Evolutionary conservation across 2,113 vertebrate genomes (phyloP).

Genomic region (Thymallus thymallus): DNA sequence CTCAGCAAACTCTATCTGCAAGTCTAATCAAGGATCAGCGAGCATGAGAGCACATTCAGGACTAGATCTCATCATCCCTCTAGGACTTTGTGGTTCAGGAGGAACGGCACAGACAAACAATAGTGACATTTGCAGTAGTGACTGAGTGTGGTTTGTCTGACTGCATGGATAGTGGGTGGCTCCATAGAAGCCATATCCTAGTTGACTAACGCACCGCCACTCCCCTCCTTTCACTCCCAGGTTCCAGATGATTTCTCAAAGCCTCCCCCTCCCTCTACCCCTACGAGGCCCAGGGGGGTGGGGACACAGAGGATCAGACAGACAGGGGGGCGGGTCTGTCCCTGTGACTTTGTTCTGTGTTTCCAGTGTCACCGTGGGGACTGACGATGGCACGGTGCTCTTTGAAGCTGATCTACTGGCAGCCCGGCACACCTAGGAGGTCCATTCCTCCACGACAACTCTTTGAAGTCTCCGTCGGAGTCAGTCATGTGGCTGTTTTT

Average conservation of each 20-base stretch:
- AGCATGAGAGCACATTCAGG: too few relatives aligned
- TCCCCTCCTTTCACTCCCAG: conserved; percentile 14
- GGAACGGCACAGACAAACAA: neutral
- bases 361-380: conserved; percentile 36
- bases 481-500: conserved; percentile 21
- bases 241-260: conserved; percentile 17
- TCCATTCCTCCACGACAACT: conserved; percentile 21
- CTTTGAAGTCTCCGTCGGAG: conserved; percentile 24
- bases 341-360: conserved; percentile 46
- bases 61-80: neutral
- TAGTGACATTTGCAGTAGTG: neutral
- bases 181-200: conserved; percentile 11
- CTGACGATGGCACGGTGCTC: conserved; percentile 19
- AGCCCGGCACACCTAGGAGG: conserved; percentile 19
- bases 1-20: neutral
- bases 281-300: neutral
- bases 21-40: neutral
- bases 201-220: conserved; percentile 16
- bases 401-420: conserved; percentile 41
- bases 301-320: neutral
- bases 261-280: conserved; percentile 9
- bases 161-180: neutral
- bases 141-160: conserved; percentile 18
- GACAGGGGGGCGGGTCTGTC: neutral
- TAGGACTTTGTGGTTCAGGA: neutral